These are phyloP conservation scores for Trichogramma evanescens DNA, from an alignment of 2,888 invertebrate species.

Conservation along the genomic window DNA sequence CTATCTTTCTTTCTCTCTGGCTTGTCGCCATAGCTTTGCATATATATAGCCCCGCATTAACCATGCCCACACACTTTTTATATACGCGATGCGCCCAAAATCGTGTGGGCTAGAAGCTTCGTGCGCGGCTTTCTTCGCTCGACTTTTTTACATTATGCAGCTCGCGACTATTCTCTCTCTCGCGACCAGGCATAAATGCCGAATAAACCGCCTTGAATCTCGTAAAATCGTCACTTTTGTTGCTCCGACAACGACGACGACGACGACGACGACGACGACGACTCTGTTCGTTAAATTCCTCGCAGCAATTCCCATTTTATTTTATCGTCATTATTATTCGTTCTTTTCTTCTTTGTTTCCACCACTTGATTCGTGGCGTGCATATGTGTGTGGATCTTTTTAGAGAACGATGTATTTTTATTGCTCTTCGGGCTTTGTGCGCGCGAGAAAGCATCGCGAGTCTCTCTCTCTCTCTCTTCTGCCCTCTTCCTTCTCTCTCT, in stretches of 20 bases:
- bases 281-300: conserved; percentile 11
- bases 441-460: conserved; percentile 9
- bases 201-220: too few relatives aligned
- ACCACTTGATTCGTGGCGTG: too few relatives aligned
- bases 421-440: too few relatives aligned
- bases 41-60: too few relatives aligned
- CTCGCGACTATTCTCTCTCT: conserved; percentile 11
- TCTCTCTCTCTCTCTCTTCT: conserved; percentile 14
- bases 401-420: too few relatives aligned
- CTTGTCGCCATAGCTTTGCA: too few relatives aligned
- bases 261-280: neutral
- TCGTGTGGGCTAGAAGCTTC: neutral
- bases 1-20: neutral
- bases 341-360: conserved; percentile 9
- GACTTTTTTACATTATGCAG: conserved; percentile 1
- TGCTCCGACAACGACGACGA: too few relatives aligned
- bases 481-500: conserved; percentile 3
- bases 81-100: too few relatives aligned
- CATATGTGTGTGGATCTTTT: too few relatives aligned
- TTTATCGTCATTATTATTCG: conserved; percentile 12
- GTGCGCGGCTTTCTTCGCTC: conserved; percentile 1
- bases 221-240: too few relatives aligned
- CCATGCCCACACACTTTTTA: too few relatives aligned
- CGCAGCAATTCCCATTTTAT: conserved; percentile 13
- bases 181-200: too few relatives aligned